Evolutionary conservation across 2,888 invertebrate genomes (phyloP), one percentile per base, ranked within the genome.

Genomic region (Rhabditoides inermis): DNA sequence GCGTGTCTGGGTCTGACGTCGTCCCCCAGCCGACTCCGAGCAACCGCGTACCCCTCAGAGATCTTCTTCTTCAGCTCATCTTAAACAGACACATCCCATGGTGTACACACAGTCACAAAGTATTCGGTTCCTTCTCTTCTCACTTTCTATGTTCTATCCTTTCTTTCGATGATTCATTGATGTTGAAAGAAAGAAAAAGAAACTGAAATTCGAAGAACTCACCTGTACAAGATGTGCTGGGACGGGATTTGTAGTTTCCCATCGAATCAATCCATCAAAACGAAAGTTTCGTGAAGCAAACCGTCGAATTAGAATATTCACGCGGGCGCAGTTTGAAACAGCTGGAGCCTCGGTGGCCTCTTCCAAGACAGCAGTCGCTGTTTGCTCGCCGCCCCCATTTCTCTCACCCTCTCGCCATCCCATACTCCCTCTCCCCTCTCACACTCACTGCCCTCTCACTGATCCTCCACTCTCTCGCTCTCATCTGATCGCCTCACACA

Each of bases 41-140:
- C 76, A 36, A 79, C 66, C 1, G 78, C 75, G 63, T 80, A 80
- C 41, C 79, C 78, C 59, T 79, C 79, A 58, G 77, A 77, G 46
- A 80, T 79, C 57, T 79, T 79, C 68, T 79, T 79, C 63, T 79
- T 79, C 30, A 80, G 62, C 60, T 80, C 80, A 69, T 80, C 79
- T 79, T 57, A 46, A 65, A 47, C 26, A 42, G n/a, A n/a, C n/a
- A n/a, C n/a, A 50, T 32, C 27, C 3, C n/a, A 37, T 1, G 26
- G 20, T 48, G 10, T 1, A 3, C 6, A 30, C 12, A 20, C n/a
- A 23, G 26, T 44, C 10, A 40, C 7, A 18, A 20, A 18, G 6
- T 10, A 7, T 18, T 40, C 20, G 6, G 7, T 40, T 10, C 7
- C 22, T 10, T n/a, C 7, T 15, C n/a, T 18, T 40, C n/a, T 18